A percentile compares a stretch with the other conserved stretches of the same genome.
These are phyloP conservation scores for Aphidius colemani DNA, from an alignment of 2,888 invertebrate species.

Conservation along the genomic window DNA sequence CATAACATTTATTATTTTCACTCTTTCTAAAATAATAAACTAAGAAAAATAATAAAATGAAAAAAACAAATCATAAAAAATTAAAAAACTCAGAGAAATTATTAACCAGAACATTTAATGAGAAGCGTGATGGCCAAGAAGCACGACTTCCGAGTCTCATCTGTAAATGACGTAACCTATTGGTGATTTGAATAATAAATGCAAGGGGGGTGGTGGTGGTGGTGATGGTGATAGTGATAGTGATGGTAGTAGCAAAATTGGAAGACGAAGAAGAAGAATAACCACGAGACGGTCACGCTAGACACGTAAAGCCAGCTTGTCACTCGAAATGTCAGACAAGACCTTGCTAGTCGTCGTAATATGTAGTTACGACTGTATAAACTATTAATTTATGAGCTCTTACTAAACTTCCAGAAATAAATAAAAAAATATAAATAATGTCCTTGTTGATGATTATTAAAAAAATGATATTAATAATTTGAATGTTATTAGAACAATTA, in stretches of 20 bases:
- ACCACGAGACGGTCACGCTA: slow-evolving; percentile 52
- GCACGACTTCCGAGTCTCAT: slow-evolving; percentile 46
- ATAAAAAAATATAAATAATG: too few species aligned
- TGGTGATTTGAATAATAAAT: slow-evolving; percentile 57
- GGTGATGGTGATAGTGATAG: too few species aligned
- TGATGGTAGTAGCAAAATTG: too few species aligned
- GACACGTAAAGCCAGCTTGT: slow-evolving; percentile 52
- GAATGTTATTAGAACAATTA: too few species aligned
- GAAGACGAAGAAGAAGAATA: too few species aligned
- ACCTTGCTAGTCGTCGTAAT: slow-evolving; percentile 33
- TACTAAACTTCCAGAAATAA: too few species aligned
- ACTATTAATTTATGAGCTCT: slow-evolving; percentile 50
- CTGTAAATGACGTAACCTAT: slow-evolving; percentile 48
- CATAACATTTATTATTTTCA: too few species aligned
- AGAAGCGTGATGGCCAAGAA: slow-evolving; percentile 46
- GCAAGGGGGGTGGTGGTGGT: slow-evolving; percentile 40
- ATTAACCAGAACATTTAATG: slow-evolving; percentile 40
- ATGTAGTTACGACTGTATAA: slow-evolving; percentile 44
- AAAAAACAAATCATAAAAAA: too few species aligned
- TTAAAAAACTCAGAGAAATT: slow-evolving; percentile 21
- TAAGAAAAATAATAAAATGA: too few species aligned
- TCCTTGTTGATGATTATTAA: too few species aligned
- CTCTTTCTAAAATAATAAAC: too few species aligned
- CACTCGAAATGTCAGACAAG: slow-evolving; percentile 57
- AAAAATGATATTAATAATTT: too few species aligned